phyloP scores from a whole-genome alignment of 2,888 invertebrate genomes.

The Drymonia ruficornis region DNA sequence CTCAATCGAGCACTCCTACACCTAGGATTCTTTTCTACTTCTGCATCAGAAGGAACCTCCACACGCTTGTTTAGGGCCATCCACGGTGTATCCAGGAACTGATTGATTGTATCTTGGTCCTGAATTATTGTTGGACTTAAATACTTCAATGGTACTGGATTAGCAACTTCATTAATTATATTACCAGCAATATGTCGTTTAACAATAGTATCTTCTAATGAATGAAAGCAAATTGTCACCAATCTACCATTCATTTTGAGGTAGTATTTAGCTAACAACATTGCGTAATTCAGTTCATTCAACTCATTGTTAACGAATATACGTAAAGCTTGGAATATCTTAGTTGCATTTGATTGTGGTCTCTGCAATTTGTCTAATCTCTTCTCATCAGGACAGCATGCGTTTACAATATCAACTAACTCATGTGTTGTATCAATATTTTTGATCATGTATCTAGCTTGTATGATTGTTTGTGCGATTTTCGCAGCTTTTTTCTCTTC shows the following conservation, averaged over 20 bases:
- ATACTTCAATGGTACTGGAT: constrained; percentile 89
- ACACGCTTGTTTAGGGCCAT: constrained; percentile 92
- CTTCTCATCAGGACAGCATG: constrained; percentile 83
- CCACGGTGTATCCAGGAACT: constrained; percentile 89
- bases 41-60: constrained; percentile 88
- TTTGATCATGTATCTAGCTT: constrained; percentile 90
- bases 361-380: constrained; percentile 90
- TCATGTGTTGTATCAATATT: constrained; percentile 93
- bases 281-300: constrained; percentile 96
- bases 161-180: constrained; percentile 88
- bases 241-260: constrained; percentile 92
- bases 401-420: constrained; percentile 89
- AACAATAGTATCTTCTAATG: constrained; percentile 96
- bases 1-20: constrained; percentile 95
- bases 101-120: constrained; percentile 85
- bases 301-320: constrained; percentile 98
- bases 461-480: constrained; percentile 94
- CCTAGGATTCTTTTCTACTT: constrained; percentile 92
- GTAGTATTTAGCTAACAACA: constrained; percentile 90
- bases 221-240: constrained; percentile 95
- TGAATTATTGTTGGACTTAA: constrained; percentile 86
- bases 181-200: constrained; percentile 94
- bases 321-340: constrained; percentile 95
- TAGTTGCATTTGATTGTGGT: constrained; percentile 93
- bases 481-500: constrained; percentile 94